Base-by-base conservation (phyloP, 2,113 vertebrate species). In the Hymenochirus boettgeri region DNA sequence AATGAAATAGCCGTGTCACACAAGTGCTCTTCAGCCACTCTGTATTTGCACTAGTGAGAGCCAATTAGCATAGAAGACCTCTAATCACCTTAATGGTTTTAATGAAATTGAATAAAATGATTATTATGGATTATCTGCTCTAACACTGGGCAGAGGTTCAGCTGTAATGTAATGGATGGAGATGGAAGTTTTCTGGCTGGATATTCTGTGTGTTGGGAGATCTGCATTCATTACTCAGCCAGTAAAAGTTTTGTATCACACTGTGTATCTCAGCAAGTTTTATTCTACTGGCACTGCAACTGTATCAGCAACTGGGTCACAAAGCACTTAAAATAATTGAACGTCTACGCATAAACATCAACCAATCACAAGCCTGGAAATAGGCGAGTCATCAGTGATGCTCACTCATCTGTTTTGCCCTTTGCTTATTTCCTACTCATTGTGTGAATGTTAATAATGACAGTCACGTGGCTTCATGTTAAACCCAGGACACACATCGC, bases 81-180 rank as follows among this genome's bases (percentile, higher is more conserved):
- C 65, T 69, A 69, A 69, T 69, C 65, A 69, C 21, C n/a, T 21
- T 60, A 69, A 69, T 69, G 65, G 47, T 23, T 69, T 42, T 69
- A 60, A 69, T 69, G 46, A 60, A 69, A 69, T 69, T 33, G 24
- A 57, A 67, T 67, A 47, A 60, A 69, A 69, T 69, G 33, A 69
- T 69, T 69, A 35, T 53, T 69, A 60, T 69, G 65, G 65, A 69
- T 69, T 60, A 69, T 69, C 57, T 31, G 26, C 35, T 57, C 18
- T 27, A 22, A 69, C 12, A 10, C 23, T 69, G 57, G 65, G 47
- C 65, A 52, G 33, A 22, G 18, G 12, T 53, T 69, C 65, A 69
- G 48, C 31, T 42, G 65, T n/a, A 45, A 60, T 17, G 35, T 53
- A 60, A 60, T 59, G 51, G 35, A 53, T 60, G 47, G 57, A 25